Evolutionary conservation across 1,140 invertebrate species (phyloP), one percentile per base, ranked within the genome.

Genomic region (Homarus americanus): DNA sequence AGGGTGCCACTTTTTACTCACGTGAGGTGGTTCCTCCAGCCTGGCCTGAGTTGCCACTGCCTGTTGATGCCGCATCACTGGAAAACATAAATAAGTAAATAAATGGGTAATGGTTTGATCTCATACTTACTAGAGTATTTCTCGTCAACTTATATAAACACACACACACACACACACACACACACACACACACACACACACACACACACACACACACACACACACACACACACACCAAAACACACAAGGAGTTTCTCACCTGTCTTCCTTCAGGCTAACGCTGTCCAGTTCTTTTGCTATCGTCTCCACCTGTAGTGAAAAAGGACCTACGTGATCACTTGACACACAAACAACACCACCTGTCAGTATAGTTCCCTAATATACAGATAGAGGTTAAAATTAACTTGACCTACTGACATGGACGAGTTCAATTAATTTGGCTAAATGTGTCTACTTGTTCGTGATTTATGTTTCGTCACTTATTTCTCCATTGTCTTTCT

Each of bases 161-260:
- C 9, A 76, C 36, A 40, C 41, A 78, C 75, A 78, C n/a, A 78
- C 75, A 20, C n/a, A 78, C 38, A 38, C 41, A 78, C 75, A 32
- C n/a, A 69, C 63, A 69, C 63, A 32, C 63, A 69, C n/a, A 32
- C 63, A 69, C 53, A 58, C 53, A 58, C 53, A 58, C 17, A 58
- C 20, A 58, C 20, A 20, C 20, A 58, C 44, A n/a, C n/a, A n/a
- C n/a, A n/a, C n/a, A n/a, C n/a, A n/a, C n/a, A n/a, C n/a, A n/a
- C n/a, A n/a, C n/a, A n/a, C n/a, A n/a, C n/a, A n/a, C n/a, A n/a
- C n/a, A n/a, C n/a, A n/a, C n/a, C n/a, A n/a, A n/a, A n/a, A n/a
- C n/a, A n/a, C n/a, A n/a, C n/a, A n/a, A 49, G 15, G 20, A 4
- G 20, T 24, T 24, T 15, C 63, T 28, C 28, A 69, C 63, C 63